phyloP scores from a whole-genome alignment of 2,888 invertebrate genomes.

The Dioctria rufipes region DNA sequence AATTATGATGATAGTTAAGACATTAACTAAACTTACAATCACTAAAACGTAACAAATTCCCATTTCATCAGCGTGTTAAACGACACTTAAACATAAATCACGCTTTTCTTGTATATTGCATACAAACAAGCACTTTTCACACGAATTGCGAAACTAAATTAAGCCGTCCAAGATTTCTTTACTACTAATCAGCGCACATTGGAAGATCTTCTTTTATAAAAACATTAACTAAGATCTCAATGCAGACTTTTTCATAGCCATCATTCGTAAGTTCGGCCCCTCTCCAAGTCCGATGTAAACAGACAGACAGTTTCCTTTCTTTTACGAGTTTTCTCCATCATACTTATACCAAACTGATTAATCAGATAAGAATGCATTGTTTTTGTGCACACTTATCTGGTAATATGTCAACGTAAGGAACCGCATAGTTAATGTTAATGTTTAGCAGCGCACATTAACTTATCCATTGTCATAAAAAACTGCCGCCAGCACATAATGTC shows the following conservation, averaged over 20 bases:
- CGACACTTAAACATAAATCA: too few species aligned
- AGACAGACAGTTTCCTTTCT: conserved; percentile 15
- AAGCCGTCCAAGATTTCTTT: conserved; percentile 44
- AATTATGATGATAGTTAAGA: neutral
- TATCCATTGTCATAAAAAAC: conserved; percentile 27
- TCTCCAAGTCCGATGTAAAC: neutral
- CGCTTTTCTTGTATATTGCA: neutral
- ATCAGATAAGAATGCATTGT: conserved; percentile 16
- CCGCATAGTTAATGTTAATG: neutral
- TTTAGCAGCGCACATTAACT: conserved; percentile 15
- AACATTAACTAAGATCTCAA: conserved; percentile 25
- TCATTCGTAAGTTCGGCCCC: conserved; percentile 23
- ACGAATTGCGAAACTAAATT: conserved; percentile 21
- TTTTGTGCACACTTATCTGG: neutral
- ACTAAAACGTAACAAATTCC: conserved; percentile 26
- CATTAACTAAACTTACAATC: conserved; percentile 21
- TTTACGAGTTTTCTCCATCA: conserved; percentile 2
- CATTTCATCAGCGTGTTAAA: neutral
- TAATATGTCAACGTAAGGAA: conserved; percentile 12
- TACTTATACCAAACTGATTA: neutral
- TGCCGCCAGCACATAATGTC: neutral
- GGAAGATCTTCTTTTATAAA: conserved; percentile 57
- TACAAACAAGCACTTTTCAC: neutral
- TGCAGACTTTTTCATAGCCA: conserved; percentile 6
- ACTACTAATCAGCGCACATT: conserved; percentile 51